phyloP scores from a whole-genome alignment of 2,797 vertebrate genomes.

The Xerus rutilus region DNA sequence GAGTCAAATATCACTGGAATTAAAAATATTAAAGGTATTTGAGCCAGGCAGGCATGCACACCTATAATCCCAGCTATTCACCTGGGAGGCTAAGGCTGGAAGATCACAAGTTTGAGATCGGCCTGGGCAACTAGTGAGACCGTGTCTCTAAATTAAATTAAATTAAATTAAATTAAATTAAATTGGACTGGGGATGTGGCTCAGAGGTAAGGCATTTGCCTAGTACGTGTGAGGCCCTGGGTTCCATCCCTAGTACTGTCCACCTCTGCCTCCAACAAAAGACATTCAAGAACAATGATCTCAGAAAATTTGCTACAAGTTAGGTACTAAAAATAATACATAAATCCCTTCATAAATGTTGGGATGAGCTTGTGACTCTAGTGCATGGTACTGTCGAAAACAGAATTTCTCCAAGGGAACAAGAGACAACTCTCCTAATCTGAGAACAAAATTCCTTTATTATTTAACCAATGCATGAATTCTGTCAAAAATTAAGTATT shows the following conservation, averaged over 20 bases:
- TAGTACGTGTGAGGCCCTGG: too few species aligned
- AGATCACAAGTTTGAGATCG: too few species aligned
- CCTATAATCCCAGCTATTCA: too few species aligned
- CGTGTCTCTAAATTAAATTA: too few species aligned
- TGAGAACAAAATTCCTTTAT: neutral
- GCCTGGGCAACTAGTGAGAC: too few species aligned
- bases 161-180: too few species aligned
- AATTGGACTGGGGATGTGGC: too few species aligned
- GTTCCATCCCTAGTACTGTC: too few species aligned
- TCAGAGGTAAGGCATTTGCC: too few species aligned
- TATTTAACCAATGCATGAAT: neutral
- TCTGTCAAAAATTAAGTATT: neutral
- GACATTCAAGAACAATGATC: neutral
- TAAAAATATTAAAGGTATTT: neutral
- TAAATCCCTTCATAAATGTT: neutral
- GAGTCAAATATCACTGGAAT: neutral
- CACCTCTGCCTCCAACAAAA: too few species aligned
- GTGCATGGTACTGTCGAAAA: neutral
- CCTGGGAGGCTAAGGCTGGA: too few species aligned
- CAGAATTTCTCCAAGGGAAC: neutral
- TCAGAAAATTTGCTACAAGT: neutral
- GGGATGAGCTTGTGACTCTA: neutral
- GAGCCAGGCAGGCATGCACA: neutral
- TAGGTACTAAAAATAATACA: neutral
- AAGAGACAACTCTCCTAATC: neutral